Evolutionary conservation across 2,888 invertebrate species (phyloP).

Genomic region (Pandemis heparana): DNA sequence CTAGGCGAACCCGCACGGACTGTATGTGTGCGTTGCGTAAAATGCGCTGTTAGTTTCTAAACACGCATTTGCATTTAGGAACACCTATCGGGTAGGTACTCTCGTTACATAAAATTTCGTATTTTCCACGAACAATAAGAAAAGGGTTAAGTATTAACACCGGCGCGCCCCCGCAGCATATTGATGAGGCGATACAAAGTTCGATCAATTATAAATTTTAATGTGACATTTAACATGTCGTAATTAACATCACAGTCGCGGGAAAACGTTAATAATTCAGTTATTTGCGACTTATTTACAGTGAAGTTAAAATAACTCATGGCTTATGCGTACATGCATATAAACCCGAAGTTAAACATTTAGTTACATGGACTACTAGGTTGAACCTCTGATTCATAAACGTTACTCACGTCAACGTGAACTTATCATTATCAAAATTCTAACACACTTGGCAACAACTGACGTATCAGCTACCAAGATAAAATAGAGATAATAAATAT

Average conservation of each 20-base stretch:
- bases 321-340: background rate
- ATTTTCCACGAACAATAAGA: conserved; percentile 1
- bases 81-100: background rate
- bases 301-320: background rate
- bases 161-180: conserved; percentile 20
- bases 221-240: conserved; percentile 26
- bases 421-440: background rate
- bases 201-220: conserved; percentile 17
- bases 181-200: conserved; percentile 24
- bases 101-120: background rate
- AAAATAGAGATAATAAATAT: conserved; percentile 9
- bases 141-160: conserved; percentile 7
- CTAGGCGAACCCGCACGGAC: no score
- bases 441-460: background rate
- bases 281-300: background rate
- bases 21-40: background rate
- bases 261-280: conserved; percentile 1
- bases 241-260: conserved; percentile 5
- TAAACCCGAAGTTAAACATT: background rate
- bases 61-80: background rate
- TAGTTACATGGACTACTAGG: background rate
- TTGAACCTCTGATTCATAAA: no score
- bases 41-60: background rate
- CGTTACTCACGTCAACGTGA: no score
- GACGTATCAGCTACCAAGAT: conserved; percentile 16